Percentiles rank a stretch among this genome's conserved stretches.
Evolutionary conservation across 2,113 vertebrate genomes (phyloP).

Genomic region (Myodes glareolus): DNA sequence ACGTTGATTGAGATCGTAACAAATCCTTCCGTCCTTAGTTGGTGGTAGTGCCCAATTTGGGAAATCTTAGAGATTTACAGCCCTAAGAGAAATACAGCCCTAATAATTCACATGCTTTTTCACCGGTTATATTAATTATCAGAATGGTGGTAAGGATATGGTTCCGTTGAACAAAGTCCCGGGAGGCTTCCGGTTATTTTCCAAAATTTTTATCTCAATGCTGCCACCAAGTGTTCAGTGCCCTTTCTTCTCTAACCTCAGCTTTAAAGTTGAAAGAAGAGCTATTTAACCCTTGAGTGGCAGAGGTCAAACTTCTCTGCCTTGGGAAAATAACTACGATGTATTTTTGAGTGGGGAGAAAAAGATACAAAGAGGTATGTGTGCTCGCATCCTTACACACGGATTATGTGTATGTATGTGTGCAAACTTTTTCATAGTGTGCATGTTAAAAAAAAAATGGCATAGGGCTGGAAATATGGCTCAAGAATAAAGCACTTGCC

Average conservation of each 20-base stretch:
- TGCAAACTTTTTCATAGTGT: neutral
- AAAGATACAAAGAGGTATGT: neutral
- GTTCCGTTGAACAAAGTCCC: neutral
- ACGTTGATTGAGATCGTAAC: neutral
- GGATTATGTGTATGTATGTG: neutral
- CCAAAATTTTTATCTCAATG: conserved; percentile 55
- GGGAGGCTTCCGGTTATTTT: neutral
- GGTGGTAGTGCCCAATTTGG: neutral
- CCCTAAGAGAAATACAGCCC: neutral
- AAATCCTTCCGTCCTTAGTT: neutral
- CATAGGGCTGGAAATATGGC: neutral
- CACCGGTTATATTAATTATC: conserved; percentile 41
- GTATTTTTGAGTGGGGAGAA: neutral
- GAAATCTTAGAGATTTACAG: neutral
- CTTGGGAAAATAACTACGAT: neutral
- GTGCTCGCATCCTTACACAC: neutral
- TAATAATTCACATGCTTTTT: conserved; percentile 38
- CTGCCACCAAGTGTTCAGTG: conserved; percentile 67
- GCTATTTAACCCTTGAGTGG: neutral
- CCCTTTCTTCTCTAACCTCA: neutral
- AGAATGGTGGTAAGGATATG: neutral
- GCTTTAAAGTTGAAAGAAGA: neutral
- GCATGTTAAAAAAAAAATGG: neutral
- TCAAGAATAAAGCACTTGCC: neutral
- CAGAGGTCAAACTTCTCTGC: neutral